Evolutionary conservation across 2,797 vertebrate genomes (phyloP).

Genomic region (Echiichthys vipera): DNA sequence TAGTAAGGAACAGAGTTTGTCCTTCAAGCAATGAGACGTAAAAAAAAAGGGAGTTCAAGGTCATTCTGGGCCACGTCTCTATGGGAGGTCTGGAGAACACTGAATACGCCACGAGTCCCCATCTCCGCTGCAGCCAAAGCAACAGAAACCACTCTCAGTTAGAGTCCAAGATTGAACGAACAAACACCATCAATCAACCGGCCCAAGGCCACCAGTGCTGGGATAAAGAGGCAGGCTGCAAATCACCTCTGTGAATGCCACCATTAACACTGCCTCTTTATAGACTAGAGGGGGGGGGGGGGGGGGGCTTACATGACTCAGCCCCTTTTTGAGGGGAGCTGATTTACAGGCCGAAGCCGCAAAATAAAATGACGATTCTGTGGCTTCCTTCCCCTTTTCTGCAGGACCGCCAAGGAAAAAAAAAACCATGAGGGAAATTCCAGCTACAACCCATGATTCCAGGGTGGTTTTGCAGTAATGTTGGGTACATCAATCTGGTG

Average conservation of each 20-base stretch:
- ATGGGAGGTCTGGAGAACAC: slow-evolving; percentile 32
- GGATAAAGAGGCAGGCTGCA: slow-evolving; percentile 58
- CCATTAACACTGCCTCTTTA: slow-evolving; percentile 67
- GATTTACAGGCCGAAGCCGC: slow-evolving; percentile 58
- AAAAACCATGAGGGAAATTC: slow-evolving; percentile 26
- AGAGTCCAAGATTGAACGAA: slow-evolving; percentile 30
- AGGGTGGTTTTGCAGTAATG: slow-evolving; percentile 32
- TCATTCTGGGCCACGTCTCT: slow-evolving; percentile 36
- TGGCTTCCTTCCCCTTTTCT: slow-evolving; percentile 28
- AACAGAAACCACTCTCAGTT: slow-evolving; percentile 37
- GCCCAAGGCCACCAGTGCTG: slow-evolving; percentile 56
- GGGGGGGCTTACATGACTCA: slow-evolving; percentile 60
- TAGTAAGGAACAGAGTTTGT: slow-evolving; percentile 56
- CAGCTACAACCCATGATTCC: slow-evolving; percentile 33
- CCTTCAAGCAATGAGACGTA: slow-evolving; percentile 54
- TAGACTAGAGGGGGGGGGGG: not conserved
- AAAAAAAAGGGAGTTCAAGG: slow-evolving; percentile 58
- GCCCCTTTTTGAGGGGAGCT: slow-evolving; percentile 41
- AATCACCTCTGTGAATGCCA: slow-evolving; percentile 61
- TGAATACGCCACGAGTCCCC: slow-evolving; percentile 25
- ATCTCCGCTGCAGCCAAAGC: slow-evolving; percentile 5
- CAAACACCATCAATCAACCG: slow-evolving; percentile 65
- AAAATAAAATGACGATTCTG: slow-evolving; percentile 30
- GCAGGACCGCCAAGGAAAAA: slow-evolving; percentile 3
- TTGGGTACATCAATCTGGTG: slow-evolving; percentile 34